phyloP scores from a whole-genome alignment of 2,113 vertebrate species.

The Oncorhynchus mykiss region DNA sequence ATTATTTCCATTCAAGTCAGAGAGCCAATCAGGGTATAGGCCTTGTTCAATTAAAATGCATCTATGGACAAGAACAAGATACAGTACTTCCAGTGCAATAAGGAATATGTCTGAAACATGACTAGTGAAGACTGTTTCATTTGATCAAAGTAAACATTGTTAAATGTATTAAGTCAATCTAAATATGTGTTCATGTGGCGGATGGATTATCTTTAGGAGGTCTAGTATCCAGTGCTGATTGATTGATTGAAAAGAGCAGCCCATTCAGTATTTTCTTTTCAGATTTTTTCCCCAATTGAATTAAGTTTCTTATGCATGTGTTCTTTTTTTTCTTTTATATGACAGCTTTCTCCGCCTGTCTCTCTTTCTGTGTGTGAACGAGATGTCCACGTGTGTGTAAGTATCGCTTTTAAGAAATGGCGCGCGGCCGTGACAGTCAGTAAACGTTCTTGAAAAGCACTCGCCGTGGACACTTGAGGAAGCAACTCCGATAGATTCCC shows the following conservation, averaged over 20 bases:
- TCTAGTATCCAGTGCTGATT: too few species aligned
- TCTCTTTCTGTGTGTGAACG: background rate
- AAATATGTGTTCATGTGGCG: background rate
- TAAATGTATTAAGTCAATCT: background rate
- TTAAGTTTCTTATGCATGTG: background rate
- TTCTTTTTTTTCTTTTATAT: slow-evolving; percentile 6
- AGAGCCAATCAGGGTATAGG: too few species aligned
- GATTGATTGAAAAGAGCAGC: background rate
- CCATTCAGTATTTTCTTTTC: background rate
- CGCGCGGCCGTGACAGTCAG: slow-evolving; percentile 72
- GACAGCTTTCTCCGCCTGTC: background rate
- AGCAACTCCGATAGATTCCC: slow-evolving; percentile 68
- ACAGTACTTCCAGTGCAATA: too few species aligned
- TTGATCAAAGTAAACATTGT: too few species aligned
- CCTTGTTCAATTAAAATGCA: too few species aligned
- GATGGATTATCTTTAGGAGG: background rate
- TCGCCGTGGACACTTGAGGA: slow-evolving; percentile 63
- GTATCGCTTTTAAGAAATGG: slow-evolving; percentile 54
- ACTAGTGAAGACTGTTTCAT: too few species aligned
- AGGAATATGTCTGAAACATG: too few species aligned
- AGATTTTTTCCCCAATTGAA: slow-evolving; percentile 7
- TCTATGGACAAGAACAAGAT: too few species aligned
- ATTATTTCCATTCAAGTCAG: too few species aligned
- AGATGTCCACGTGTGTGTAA: background rate
- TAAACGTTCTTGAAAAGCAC: slow-evolving; percentile 70